These are phyloP conservation scores for Porphyrio hochstetteri DNA, from an alignment of 2,113 vertebrate genomes.

Conservation along the genomic window DNA sequence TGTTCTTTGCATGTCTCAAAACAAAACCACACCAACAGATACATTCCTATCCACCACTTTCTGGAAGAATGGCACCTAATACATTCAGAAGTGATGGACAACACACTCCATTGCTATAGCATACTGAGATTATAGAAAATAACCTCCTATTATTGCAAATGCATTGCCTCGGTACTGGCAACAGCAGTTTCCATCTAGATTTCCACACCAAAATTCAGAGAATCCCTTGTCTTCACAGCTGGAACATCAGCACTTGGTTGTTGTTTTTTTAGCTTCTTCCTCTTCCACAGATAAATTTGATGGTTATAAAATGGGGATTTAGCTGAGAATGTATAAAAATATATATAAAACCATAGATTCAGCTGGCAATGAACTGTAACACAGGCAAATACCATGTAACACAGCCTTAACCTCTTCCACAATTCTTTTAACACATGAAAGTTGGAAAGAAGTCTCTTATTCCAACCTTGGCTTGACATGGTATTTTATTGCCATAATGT, in stretches of 20 bases:
- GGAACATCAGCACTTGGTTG: not conserved
- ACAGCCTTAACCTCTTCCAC: not conserved
- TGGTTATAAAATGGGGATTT: not conserved
- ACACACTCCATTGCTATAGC: not conserved
- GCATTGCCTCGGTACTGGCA: not conserved
- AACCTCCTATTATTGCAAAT: not conserved
- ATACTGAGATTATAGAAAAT: not conserved
- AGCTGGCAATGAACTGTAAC: not conserved
- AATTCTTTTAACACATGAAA: not conserved
- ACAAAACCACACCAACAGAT: not conserved
- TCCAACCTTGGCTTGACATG: not conserved
- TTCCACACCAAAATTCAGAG: not conserved
- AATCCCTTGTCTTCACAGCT: not conserved
- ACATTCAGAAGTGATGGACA: not conserved
- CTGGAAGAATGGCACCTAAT: not conserved
- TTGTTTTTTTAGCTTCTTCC: not conserved
- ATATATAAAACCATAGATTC: too few species aligned
- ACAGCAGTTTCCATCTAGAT: not conserved
- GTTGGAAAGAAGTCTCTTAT: not conserved
- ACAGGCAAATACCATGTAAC: not conserved
- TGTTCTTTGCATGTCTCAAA: not conserved
- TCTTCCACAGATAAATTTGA: not conserved
- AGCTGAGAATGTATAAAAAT: not conserved
- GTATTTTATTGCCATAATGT: not conserved
- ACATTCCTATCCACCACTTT: not conserved